Evolutionary conservation across 64 coral and sea anemone genomes (phyloP), one percentile per base, ranked within the genome.

Genomic region (Montipora efflorescens): DNA sequence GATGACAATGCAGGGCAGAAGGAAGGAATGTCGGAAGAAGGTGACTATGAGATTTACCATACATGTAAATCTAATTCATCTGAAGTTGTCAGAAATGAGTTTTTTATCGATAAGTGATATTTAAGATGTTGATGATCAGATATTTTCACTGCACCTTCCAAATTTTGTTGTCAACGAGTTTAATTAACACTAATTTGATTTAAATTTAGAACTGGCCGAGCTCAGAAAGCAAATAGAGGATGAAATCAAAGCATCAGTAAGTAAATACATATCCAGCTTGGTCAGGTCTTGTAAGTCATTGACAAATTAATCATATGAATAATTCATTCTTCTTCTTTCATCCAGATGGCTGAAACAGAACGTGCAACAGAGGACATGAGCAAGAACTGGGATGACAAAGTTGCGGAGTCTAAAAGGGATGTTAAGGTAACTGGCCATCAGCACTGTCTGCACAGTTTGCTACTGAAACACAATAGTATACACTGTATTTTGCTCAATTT

Each of bases 181-280:
- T 36, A 36, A 36, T 36, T 36, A 2, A 36, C 36, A 67, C 15
- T 14, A 15, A 14, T 13, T 18, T 67, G 62, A 21, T 71, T 71
- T 23, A 36, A 36, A 78, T 93, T 20, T 20, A 98, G 97, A 98
- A 89, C 59, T 98, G 91, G 97, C 91, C 8, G 94, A 95, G 25
- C 75, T 98, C 47, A 91, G 97, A 71, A 98, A 98, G 57, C 88
- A 98, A 81, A 98, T 98, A 48, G 97, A 98, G 72, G 97, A 98
- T 68, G 97, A 98, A 72, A 90, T 98, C 19, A 79, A 75, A 84
- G 94, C 91, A 5, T 94, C 94, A 53, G 96, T 98, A 78, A 87
- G 94, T 80, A 19, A 15, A 43, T 4, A 7, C 10, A 1, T 61
- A 51, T 12, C 48, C 12, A 58, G 25, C 44, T 71, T 71, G 20